Conservation (phyloP, 2,888 invertebrate genomes). For the Acleris emargana region DNA sequence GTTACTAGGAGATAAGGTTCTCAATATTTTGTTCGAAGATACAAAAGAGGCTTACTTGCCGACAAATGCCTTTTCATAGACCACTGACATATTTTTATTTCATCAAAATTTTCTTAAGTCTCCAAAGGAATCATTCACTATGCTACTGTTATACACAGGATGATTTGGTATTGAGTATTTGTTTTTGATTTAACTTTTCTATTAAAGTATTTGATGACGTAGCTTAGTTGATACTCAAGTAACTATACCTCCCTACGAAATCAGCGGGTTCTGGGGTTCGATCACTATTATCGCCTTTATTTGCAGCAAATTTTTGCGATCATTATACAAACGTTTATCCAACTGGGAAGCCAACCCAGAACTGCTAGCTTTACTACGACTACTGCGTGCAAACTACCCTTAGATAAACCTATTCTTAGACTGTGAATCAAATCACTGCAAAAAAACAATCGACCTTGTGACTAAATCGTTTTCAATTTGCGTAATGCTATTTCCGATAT, state of each 20-base stretch:
- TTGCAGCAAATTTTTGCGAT: too few species aligned
- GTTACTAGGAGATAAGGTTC: conserved; percentile 5
- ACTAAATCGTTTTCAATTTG: conserved; percentile 8
- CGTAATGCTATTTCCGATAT: conserved; percentile 1
- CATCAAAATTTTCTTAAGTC: conserved; percentile 53
- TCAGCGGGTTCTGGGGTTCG: too few species aligned
- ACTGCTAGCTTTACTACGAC: too few species aligned
- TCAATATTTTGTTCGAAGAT: conserved; percentile 5
- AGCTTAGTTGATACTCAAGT: too few species aligned
- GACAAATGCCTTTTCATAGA: conserved; percentile 68
- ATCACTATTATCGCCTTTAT: too few species aligned
- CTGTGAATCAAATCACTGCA: background rate
- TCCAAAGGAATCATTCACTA: conserved; percentile 47
- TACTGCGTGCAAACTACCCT: too few species aligned
- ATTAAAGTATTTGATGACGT: background rate
- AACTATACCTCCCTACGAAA: too few species aligned
- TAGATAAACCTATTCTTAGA: too few species aligned
- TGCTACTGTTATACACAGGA: conserved; percentile 44
- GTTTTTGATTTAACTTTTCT: too few species aligned
- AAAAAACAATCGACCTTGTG: background rate
- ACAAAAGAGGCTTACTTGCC: conserved; percentile 48
- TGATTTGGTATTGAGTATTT: conserved; percentile 27
- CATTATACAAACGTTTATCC: too few species aligned
- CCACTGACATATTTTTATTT: conserved; percentile 59
- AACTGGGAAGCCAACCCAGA: too few species aligned